A percentile compares a stretch with the other conserved stretches of the same genome.
These are phyloP conservation scores for Pachydiplax longipennis DNA, from an alignment of 2,888 invertebrate genomes.

Conservation along the genomic window DNA sequence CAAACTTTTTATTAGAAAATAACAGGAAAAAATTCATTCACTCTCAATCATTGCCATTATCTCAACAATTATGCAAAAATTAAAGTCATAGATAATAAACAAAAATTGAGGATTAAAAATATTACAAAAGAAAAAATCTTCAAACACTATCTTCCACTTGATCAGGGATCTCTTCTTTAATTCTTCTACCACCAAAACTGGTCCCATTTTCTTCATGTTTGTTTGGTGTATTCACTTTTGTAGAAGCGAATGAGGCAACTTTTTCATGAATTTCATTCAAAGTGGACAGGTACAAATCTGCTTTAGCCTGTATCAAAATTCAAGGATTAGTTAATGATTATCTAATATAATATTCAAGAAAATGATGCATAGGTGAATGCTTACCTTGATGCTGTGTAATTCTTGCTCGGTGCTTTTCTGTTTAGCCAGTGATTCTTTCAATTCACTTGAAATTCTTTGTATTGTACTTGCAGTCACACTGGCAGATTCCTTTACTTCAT, in stretches of 20 bases:
- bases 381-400: slow-evolving; percentile 66
- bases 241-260: slow-evolving; percentile 46
- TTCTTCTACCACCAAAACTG: not conserved
- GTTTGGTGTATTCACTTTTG: slow-evolving; percentile 4
- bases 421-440: slow-evolving; percentile 69
- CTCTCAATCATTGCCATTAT: slow-evolving; percentile 18
- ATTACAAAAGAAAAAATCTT: slow-evolving; percentile 26
- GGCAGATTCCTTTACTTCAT: slow-evolving; percentile 66
- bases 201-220: slow-evolving; percentile 31
- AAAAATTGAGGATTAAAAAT: slow-evolving; percentile 1
- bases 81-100: not conserved
- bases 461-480: slow-evolving; percentile 65
- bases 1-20: slow-evolving; percentile 28
- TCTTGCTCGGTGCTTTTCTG: slow-evolving; percentile 66
- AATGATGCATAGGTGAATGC: slow-evolving; percentile 53
- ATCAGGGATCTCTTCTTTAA: slow-evolving; percentile 22
- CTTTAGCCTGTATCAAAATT: slow-evolving; percentile 66
- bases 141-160: not conserved
- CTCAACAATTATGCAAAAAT: slow-evolving; percentile 30
- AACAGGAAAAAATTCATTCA: slow-evolving; percentile 35
- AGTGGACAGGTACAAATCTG: slow-evolving; percentile 73
- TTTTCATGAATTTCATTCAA: slow-evolving; percentile 60
- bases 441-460: slow-evolving; percentile 68
- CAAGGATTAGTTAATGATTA: not conserved
- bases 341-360: not conserved